Conservation (phyloP, 2,888 invertebrate genomes). For the Agrochola circellaris region DNA sequence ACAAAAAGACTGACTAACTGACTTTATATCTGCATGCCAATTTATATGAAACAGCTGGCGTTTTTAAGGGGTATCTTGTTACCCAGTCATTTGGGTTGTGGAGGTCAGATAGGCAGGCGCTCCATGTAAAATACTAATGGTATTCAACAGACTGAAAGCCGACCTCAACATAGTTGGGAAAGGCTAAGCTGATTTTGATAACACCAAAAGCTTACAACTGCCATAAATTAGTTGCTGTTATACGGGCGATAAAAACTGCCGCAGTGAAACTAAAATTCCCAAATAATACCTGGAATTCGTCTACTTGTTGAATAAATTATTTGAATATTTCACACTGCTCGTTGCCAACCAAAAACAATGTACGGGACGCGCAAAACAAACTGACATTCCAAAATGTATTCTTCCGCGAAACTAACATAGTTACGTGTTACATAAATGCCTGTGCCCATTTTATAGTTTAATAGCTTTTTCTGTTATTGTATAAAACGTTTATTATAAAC, state of each 20-base stretch:
- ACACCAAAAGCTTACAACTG: too few species aligned
- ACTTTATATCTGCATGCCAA: too few species aligned
- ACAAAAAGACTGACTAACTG: too few species aligned
- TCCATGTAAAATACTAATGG: too few species aligned
- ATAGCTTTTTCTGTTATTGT: constrained; percentile 54
- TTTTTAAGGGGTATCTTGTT: too few species aligned
- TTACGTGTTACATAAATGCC: constrained; percentile 42
- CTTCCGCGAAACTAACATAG: constrained; percentile 41
- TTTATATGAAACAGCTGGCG: too few species aligned
- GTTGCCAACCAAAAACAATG: constrained; percentile 24
- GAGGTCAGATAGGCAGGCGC: too few species aligned
- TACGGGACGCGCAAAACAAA: constrained; percentile 9
- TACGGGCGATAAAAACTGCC: too few species aligned
- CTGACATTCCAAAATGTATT: constrained; percentile 37
- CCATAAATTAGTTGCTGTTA: background rate
- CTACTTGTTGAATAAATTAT: constrained; percentile 17
- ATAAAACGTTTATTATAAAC: constrained; percentile 50
- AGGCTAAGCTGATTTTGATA: too few species aligned
- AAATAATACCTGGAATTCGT: constrained; percentile 13
- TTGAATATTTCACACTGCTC: constrained; percentile 19
- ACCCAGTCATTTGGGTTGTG: too few species aligned
- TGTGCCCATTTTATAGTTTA: constrained; percentile 47
- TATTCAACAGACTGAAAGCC: too few species aligned
- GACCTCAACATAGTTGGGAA: too few species aligned
- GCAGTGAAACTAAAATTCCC: background rate